phyloP scores from a whole-genome alignment of 2,888 invertebrate genomes.

The Volucella inanis region DNA sequence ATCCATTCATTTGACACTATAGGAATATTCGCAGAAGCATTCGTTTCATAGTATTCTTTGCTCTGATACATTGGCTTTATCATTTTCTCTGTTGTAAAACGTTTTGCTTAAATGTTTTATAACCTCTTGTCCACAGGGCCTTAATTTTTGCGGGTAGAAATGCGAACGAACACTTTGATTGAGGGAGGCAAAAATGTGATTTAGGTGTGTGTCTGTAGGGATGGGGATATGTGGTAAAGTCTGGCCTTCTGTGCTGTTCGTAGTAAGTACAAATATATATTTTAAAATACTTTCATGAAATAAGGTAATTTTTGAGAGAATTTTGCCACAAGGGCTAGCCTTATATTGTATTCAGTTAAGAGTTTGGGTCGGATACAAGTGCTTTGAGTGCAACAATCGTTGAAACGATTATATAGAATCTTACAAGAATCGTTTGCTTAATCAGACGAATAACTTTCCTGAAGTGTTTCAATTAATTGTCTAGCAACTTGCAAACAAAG shows the following conservation, averaged over 20 bases:
- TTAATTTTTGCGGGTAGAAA: not conserved
- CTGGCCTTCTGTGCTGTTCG: not conserved
- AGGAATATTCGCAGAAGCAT: too few relatives aligned
- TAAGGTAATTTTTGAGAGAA: conserved; percentile 23
- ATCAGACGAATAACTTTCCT: not conserved
- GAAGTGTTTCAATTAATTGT: not conserved
- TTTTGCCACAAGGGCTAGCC: conserved; percentile 2
- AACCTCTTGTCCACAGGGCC: conserved; percentile 33
- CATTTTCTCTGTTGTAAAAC: conserved; percentile 7
- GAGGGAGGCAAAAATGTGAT: not conserved
- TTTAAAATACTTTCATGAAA: conserved; percentile 19
- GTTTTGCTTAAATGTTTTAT: conserved; percentile 55
- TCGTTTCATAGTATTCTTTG: not conserved
- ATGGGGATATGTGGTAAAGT: not conserved
- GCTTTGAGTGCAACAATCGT: not conserved
- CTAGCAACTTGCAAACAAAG: too few relatives aligned
- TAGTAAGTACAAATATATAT: conserved; percentile 7
- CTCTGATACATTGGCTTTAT: conserved; percentile 2
- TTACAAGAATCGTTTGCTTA: not conserved
- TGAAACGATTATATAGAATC: not conserved
- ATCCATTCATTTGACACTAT: conserved; percentile 8
- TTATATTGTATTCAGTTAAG: conserved; percentile 38
- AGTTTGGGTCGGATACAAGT: too few relatives aligned
- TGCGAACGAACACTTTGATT: conserved; percentile 1
- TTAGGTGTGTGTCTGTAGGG: not conserved